Percentiles rank a stretch among this genome's conserved stretches.
phyloP scores from a whole-genome alignment of 30 jellyfish, hydroid and myxozoan genomes.

The Clytia hemisphaerica region DNA sequence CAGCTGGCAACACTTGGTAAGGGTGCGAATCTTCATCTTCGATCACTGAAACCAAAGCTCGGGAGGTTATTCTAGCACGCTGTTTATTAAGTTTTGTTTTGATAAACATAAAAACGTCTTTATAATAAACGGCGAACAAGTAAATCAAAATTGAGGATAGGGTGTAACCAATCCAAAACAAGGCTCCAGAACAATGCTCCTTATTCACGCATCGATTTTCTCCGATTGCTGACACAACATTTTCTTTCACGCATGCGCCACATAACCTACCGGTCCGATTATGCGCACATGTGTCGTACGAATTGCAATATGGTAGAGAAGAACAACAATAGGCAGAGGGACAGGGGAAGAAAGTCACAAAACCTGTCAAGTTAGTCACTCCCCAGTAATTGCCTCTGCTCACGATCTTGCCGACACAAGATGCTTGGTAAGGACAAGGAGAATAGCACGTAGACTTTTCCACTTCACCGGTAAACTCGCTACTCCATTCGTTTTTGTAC shows the following conservation, averaged over 20 bases:
- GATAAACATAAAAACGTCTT: background rate
- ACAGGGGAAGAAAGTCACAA: background rate
- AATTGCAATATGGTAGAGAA: background rate
- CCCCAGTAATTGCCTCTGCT: constrained; percentile 11
- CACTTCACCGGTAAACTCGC: too few relatives aligned
- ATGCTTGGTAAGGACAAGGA: constrained; percentile 1
- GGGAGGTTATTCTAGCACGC: too few relatives aligned
- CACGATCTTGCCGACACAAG: background rate
- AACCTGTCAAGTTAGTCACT: too few relatives aligned
- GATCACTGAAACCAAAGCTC: too few relatives aligned
- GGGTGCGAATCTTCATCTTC: too few relatives aligned
- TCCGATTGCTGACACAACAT: background rate
- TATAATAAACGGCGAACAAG: background rate
- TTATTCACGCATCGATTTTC: background rate
- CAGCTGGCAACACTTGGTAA: too few relatives aligned
- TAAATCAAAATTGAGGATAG: background rate
- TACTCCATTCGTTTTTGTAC: too few relatives aligned
- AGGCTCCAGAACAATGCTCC: constrained; percentile 4
- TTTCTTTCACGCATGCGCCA: background rate
- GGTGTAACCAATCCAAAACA: background rate
- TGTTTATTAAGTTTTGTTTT: too few relatives aligned
- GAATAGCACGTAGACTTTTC: too few relatives aligned
- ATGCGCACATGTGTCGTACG: background rate
- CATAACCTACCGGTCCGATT: background rate
- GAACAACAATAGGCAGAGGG: constrained; percentile 3